Conservation (phyloP, 2,797 vertebrate species). For the Epinephelus coioides region DNA sequence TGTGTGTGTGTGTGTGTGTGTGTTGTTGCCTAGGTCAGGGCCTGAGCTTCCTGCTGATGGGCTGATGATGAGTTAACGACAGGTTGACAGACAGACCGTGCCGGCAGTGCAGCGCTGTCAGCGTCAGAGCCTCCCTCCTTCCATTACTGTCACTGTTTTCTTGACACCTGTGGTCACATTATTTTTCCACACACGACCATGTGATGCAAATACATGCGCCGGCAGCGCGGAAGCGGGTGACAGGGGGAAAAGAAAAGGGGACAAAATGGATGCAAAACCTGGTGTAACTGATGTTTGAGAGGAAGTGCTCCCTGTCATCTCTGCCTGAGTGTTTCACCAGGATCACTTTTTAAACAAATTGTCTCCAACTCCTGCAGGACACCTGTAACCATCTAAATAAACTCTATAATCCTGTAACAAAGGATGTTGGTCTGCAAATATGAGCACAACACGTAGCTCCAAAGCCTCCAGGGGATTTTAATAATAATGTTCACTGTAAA, state of each 20-base stretch:
- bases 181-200: constrained; percentile 18
- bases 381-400: constrained; percentile 63
- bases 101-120: constrained; percentile 17
- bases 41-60: constrained; percentile 26
- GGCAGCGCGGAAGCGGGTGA: constrained; percentile 64
- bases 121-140: constrained; percentile 12
- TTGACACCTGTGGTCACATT: constrained; percentile 65
- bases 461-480: constrained; percentile 11
- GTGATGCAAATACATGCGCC: constrained; percentile 79
- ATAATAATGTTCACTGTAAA: constrained; percentile 1
- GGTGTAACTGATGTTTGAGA: constrained; percentile 78
- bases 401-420: constrained; percentile 43
- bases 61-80: constrained; percentile 47
- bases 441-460: constrained; percentile 2
- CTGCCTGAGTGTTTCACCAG: constrained; percentile 58
- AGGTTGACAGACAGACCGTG: constrained; percentile 42
- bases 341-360: constrained; percentile 78
- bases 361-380: constrained; percentile 65
- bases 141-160: constrained; percentile 60
- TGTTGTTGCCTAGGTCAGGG: constrained; percentile 30
- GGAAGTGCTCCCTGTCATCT: constrained; percentile 68
- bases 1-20: constrained; percentile 4
- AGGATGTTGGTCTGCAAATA: constrained; percentile 11
- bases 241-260: constrained; percentile 62
- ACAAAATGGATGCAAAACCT: constrained; percentile 85